Evolutionary conservation across 2,888 invertebrate species (phyloP), one percentile per base, ranked within the genome.

Genomic region (Cosmia pyralina): DNA sequence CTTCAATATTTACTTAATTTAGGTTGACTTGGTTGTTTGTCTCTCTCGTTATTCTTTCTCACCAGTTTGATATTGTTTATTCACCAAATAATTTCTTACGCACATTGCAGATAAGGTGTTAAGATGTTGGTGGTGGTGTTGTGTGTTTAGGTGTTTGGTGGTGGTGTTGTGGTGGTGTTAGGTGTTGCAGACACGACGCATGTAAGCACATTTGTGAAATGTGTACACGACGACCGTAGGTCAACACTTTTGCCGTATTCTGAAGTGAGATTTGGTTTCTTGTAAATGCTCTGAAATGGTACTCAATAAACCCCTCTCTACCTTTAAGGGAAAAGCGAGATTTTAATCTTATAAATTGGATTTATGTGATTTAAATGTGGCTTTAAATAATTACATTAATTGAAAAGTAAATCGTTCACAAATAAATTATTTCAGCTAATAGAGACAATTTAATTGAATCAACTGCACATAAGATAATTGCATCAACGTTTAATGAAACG

Each of bases 401-500:
- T 66, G 58, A 53, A 69, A 71, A 65, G 65, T 70, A 82, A 87
- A 84, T 82, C 72, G 79, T 70, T 82, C 80, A 75, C 69, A 72
- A 81, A 81, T 85, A 79, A 75, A 78, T 59, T 59, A 69, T 79
- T 75, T 75, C 75, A 74, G 77, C 69, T 82, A 73, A 83, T 83
- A 82, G 65, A 72, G 73, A 69, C 69, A 41, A 79, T 85, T 86
- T 86, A 87, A 90, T 90, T 88, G 83, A 85, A 79, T 85, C 75
- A 84, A 79, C 68, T 77, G 77, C 75, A 72, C 79, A 81, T 78
- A 76, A 82, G 74, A 85, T 89, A 90, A 90, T 90, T 90, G 88
- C 85, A 85, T 86, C 76, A 88, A 85, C 75, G 78, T 72, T 85
- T 85, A 89, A 88, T 88, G 80, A 88, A 77, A 85, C 78, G 81